Evolutionary conservation across 2,113 vertebrate genomes (phyloP), one percentile per base, ranked within the genome.

Genomic region (Anser cygnoides): DNA sequence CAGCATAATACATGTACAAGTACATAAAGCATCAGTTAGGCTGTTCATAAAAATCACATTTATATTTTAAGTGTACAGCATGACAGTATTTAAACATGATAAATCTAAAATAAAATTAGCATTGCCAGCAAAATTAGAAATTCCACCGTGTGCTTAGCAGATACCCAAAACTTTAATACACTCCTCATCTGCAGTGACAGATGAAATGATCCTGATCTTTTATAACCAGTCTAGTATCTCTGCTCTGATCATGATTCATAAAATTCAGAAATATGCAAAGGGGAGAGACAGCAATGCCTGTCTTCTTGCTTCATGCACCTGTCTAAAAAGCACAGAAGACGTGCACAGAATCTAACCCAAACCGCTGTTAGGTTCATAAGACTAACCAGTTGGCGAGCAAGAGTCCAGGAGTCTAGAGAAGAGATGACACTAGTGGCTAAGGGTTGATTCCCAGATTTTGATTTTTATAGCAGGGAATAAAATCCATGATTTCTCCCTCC

Each of bases 351-450:
- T 58, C 50, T 71, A 87, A 59, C 10, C 18, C 37, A n/a, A 2
- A 54, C 7, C 23, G 14, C 41, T 3, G 1, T n/a, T 76, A 55
- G 13, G 23, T 66, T 76, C 0, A 0, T 22, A 86, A 39, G 15
- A 43, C 29, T 11, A 80, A 18, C 50, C 83, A 77, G 41, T 29
- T 58, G 41, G 12, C 4, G 8, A 72, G 39, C 12, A 63, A 72
- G 49, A 52, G 10, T 19, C 9, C 58, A 57, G 26, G 2, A 75
- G 13, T 29, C 17, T 28, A 71, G 12, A 4, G 17, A 75, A 90
- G 7, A 50, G 33, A 52, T 0, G 46, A 15, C 26, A 37, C 23
- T 68, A 26, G 13, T 20, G 68, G 26, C 10, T 57, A 59, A 61
- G 13, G 2, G 11, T 10, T 8, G 41, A 67, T 75, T 59, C 25